Evolutionary conservation across 2,888 invertebrate genomes (phyloP), one percentile per base, ranked within the genome.

Genomic region (Parascotia fuliginaria): DNA sequence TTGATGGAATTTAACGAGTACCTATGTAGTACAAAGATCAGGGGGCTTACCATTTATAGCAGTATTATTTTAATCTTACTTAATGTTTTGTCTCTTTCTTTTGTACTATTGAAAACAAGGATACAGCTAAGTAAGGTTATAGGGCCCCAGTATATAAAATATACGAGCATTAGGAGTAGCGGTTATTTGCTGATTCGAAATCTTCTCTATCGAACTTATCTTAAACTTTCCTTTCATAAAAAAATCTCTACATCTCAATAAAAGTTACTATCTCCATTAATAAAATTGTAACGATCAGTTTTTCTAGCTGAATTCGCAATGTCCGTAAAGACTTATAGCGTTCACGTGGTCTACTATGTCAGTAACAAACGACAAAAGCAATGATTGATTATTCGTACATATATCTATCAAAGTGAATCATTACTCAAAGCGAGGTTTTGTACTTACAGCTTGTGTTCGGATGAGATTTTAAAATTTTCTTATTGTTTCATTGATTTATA

Each of bases 291-390:
- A 36, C 41, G 16, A 41, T 9, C 36, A 32, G 14, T 41, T 36
- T 47, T 42, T 39, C 32, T 42, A 29, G 29, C 9, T 19, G 29
- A 47, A 28, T 46, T 40, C 34, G 15, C 32, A 15, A 14, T 22
- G 41, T 15, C 19, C 41, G 24, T 46, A 53, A n/a, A 65, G 57
- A 65, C 66, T 62, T 50, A 64, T 64, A 46, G 48, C 53, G 7
- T 44, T 42, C 54, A 50, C 54, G 40, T 58, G 57, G 46, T 52
- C 24, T 9, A 29, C 32, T 47, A 16, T 33, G 24, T 31, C 33
- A 14, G 9, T 19, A 12, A 6, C 34, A 19, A 39, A 22, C 14
- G 28, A 9, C 3, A 5, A 44, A 47, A 11, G 27, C 32, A 47
- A 50, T 52, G 42, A 65, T 65, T 34, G 31, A 65, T 64, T 37